Percentiles rank a stretch among this genome's conserved stretches.
Evolutionary conservation across 2,797 vertebrate species (phyloP).

Genomic region (Sebastes elongatus): DNA sequence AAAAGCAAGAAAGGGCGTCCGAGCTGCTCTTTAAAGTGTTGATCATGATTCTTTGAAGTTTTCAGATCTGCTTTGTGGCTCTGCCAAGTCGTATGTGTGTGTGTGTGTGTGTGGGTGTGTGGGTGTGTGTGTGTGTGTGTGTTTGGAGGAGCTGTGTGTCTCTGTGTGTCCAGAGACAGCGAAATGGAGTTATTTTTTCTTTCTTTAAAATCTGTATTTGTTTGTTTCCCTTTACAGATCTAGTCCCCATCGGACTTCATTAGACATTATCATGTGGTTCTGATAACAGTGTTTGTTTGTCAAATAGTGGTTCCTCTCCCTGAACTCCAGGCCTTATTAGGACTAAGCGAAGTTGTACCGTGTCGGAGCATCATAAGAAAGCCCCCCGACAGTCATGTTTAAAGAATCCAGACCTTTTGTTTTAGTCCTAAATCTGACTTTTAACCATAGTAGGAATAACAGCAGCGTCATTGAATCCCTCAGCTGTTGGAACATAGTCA

Average conservation of each 20-base stretch:
- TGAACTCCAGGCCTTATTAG: slow-evolving; percentile 10
- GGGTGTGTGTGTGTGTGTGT: no score
- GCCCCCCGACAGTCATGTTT: neutral
- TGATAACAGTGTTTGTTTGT: slow-evolving; percentile 47
- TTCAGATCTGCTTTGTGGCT: slow-evolving; percentile 6
- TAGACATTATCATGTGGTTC: slow-evolving; percentile 15
- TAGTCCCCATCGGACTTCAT: slow-evolving; percentile 25
- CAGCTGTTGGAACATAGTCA: neutral
- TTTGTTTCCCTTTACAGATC: slow-evolving; percentile 14
- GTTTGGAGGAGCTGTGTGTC: no score
- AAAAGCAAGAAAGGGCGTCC: no score
- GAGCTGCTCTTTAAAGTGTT: neutral
- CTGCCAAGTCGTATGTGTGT: neutral
- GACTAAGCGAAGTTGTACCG: neutral
- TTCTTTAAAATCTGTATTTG: neutral
- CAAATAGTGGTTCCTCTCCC: slow-evolving; percentile 5
- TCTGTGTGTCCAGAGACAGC: neutral
- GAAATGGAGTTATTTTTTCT: neutral
- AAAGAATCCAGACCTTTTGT: neutral
- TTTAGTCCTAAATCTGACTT: neutral
- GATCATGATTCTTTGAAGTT: slow-evolving; percentile 1
- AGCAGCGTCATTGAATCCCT: neutral
- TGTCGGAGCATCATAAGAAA: neutral
- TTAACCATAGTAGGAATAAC: neutral
- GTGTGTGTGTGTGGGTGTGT: no score